phyloP scores from a whole-genome alignment of 2,113 vertebrate species.

The Heterotilapia buettikoferi region DNA sequence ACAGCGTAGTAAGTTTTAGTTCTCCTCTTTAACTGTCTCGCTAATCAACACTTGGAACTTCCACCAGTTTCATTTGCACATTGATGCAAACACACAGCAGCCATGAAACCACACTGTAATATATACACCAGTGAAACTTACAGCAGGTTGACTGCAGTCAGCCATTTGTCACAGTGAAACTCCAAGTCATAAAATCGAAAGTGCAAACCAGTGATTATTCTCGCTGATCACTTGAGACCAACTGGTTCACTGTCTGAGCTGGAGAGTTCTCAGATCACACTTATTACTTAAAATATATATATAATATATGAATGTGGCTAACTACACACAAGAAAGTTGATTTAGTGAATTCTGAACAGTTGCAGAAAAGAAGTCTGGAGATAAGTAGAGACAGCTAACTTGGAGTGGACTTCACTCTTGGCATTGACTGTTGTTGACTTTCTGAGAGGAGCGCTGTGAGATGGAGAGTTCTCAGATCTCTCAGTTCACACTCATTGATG shows the following conservation, averaged over 20 bases:
- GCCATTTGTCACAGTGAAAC: neutral
- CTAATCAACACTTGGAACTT: neutral
- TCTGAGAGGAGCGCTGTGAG: neutral
- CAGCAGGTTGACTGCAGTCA: neutral
- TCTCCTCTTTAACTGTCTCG: neutral
- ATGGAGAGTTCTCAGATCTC: neutral
- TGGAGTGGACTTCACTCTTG: neutral
- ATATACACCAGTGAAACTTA: neutral
- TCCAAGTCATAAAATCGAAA: neutral
- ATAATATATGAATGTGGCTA: neutral
- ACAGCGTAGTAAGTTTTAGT: no score
- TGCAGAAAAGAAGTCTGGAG: neutral
- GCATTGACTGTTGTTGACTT: neutral
- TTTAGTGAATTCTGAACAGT: neutral
- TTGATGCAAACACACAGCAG: neutral
- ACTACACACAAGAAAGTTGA: neutral
- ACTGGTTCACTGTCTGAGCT: neutral
- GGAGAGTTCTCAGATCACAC: neutral
- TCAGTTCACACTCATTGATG: neutral
- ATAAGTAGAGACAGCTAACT: neutral
- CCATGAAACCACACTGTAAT: neutral
- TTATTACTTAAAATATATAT: rapidly evolving
- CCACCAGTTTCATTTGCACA: neutral
- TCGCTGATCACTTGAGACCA: no score
- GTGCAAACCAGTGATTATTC: neutral